phyloP scores from a whole-genome alignment of 2,888 invertebrate species.

The Adelognathus sp. region DNA sequence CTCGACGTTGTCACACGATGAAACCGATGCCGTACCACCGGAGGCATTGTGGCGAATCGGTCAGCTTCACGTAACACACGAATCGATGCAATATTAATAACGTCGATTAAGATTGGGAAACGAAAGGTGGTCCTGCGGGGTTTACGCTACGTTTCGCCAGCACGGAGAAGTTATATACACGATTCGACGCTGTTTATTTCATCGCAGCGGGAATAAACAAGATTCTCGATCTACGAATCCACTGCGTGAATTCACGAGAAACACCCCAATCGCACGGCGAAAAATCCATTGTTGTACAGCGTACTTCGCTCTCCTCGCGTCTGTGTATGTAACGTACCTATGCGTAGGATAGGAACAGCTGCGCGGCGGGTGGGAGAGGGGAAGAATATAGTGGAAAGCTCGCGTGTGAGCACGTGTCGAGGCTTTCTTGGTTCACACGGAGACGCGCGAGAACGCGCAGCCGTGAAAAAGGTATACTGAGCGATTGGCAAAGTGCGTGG shows the following conservation, averaged over 20 bases:
- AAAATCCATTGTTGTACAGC: slow-evolving; percentile 1
- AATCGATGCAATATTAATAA: slow-evolving; percentile 77
- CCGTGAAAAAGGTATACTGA: slow-evolving; percentile 26
- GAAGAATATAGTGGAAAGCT: slow-evolving; percentile 16
- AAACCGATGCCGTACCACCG: background rate
- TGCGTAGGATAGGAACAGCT: slow-evolving; percentile 41
- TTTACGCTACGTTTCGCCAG: slow-evolving; percentile 32
- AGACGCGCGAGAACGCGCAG: slow-evolving; percentile 27
- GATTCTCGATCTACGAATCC: slow-evolving; percentile 48
- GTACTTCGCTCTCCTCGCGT: slow-evolving; percentile 6
- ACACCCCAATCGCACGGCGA: background rate
- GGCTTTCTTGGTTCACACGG: slow-evolving; percentile 55
- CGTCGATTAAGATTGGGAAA: slow-evolving; percentile 68
- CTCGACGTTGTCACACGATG: background rate
- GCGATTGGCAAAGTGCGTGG: slow-evolving; percentile 38
- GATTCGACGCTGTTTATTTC: slow-evolving; percentile 24
- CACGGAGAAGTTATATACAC: slow-evolving; percentile 29
- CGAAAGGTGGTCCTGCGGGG: slow-evolving; percentile 52
- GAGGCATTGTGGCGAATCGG: background rate
- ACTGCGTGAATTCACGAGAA: slow-evolving; percentile 21
- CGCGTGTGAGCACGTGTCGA: slow-evolving; percentile 40
- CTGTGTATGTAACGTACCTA: too few species aligned
- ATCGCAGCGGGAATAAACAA: slow-evolving; percentile 46
- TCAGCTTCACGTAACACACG: background rate
- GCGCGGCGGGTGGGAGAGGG: slow-evolving; percentile 19